phyloP scores from a whole-genome alignment of 1,140 invertebrate species.

The Chionoecetes opilio region DNA sequence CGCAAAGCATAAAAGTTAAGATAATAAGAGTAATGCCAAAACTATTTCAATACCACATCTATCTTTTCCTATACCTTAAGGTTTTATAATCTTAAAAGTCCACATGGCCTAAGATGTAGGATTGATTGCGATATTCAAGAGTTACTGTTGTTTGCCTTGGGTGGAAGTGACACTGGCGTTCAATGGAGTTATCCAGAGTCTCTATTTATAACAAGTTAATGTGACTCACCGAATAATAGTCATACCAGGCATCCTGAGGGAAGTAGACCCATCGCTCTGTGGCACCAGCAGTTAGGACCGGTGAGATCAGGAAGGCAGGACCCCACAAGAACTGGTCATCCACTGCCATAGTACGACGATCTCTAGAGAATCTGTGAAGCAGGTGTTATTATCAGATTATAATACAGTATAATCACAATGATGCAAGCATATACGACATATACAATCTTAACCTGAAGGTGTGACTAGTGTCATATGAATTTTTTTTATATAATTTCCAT shows the following conservation, averaged over 20 bases:
- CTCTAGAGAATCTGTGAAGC: slow-evolving; percentile 82
- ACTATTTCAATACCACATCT: background rate
- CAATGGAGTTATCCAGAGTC: background rate
- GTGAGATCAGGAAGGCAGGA: slow-evolving; percentile 89
- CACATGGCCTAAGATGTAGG: no score
- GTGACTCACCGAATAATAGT: slow-evolving; percentile 77
- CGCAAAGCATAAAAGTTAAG: no score
- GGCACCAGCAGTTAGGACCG: slow-evolving; percentile 87
- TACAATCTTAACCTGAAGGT: no score
- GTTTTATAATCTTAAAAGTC: no score
- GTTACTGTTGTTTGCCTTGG: background rate
- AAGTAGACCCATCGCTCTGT: slow-evolving; percentile 68
- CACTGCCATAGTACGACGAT: slow-evolving; percentile 83
- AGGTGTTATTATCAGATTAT: no score
- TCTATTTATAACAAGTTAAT: no score
- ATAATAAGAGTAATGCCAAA: background rate
- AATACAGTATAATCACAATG: no score
- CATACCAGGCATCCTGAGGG: slow-evolving; percentile 79
- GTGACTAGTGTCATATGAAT: no score
- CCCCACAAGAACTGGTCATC: slow-evolving; percentile 94
- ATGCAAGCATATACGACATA: no score
- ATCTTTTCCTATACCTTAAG: no score
- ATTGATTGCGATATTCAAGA: background rate
- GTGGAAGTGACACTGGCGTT: background rate
- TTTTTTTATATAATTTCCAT: no score